Evolutionary conservation across 1,140 invertebrate species (phyloP).

Genomic region (Druon quercuslanigerum): DNA sequence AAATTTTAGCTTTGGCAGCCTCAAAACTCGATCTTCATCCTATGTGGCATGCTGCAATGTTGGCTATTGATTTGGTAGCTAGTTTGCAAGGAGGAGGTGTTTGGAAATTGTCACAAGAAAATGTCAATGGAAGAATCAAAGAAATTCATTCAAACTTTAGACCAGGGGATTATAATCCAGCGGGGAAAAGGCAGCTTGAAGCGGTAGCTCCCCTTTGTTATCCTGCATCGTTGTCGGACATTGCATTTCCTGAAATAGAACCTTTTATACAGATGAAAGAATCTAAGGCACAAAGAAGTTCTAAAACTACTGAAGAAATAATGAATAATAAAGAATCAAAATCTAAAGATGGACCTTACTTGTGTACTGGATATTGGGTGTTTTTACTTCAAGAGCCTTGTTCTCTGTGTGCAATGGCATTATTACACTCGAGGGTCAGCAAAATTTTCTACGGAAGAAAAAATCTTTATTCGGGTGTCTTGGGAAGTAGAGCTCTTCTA

Average conservation of each 20-base stretch:
- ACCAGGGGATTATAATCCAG: not conserved
- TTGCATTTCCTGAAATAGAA: conserved; percentile 48
- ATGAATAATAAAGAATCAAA: conserved; percentile 53
- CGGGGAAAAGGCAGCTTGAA: conserved; percentile 55
- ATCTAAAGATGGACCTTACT: conserved; percentile 79
- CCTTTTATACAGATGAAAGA: conserved; percentile 43
- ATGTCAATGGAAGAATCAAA: conserved; percentile 43
- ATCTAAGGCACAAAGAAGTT: not conserved
- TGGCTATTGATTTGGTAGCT: conserved; percentile 90
- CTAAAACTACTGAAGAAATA: conserved; percentile 33
- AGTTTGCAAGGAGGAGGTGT: conserved; percentile 87
- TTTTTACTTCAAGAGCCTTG: conserved; percentile 93
- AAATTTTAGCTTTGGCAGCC: conserved; percentile 81
- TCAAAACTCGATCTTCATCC: conserved; percentile 81
- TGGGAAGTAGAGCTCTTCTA: conserved; percentile 83
- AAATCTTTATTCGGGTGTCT: conserved; percentile 79
- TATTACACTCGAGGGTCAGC: conserved; percentile 90
- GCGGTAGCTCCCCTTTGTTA: conserved; percentile 60
- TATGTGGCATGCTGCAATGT: conserved; percentile 89
- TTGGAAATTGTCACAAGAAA: conserved; percentile 74
- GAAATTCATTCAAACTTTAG: conserved; percentile 18
- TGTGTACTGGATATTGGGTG: conserved; percentile 93
- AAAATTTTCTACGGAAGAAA: conserved; percentile 87
- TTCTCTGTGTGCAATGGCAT: conserved; percentile 94
- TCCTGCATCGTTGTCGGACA: conserved; percentile 52